Evolutionary conservation across 1,140 invertebrate genomes (phyloP), one percentile per base, ranked within the genome.

Genomic region (Orchesella cincta): DNA sequence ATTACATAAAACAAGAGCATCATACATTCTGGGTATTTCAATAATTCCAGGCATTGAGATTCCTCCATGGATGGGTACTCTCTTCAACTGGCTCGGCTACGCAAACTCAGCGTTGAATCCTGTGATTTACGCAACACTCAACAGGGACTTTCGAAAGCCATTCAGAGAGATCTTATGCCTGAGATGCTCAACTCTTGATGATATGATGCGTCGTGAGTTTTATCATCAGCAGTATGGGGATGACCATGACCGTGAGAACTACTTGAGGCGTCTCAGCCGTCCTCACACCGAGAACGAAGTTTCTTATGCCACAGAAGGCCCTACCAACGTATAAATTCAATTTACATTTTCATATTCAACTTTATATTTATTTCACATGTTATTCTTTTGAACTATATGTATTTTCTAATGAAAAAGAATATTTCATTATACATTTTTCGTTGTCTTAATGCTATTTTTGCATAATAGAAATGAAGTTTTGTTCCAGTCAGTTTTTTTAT

Each of bases 211-310:
- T 2, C 93, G 95, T 83, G 94, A 96, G 82, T 95, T 95, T 83
- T 97, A 96, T 82, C 92, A 95, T 81, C 94, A 93, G 81, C 93
- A 96, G 84, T 96, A 95, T 83, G 94, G 94, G 12, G 93, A 93
- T 83, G 92, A 92, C 3, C 33, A n/a, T n/a, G 92, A 92, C 1
- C 33, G 35, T 20, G 36, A 74, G n/a, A 74, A 78, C 73, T 35
- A 20, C 31, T 36, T 12, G 3, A 36, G 71, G 26, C 3, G 39
- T 14, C 3, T 73, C 2, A 73, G 71, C 35, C 33, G 71, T 2
- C 35, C 71, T 28, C 71, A 31, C 62, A 67, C 62, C 8, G 62
- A 67, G 62, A 67, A 67, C 33, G 62, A 67, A 31, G 26, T 29
- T 12, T 14, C 33, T 3, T 67, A 26, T 29, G 31, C 28, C 14